phyloP scores from a whole-genome alignment of 2,113 vertebrate species.

The Erythrocercus mccallii region DNA sequence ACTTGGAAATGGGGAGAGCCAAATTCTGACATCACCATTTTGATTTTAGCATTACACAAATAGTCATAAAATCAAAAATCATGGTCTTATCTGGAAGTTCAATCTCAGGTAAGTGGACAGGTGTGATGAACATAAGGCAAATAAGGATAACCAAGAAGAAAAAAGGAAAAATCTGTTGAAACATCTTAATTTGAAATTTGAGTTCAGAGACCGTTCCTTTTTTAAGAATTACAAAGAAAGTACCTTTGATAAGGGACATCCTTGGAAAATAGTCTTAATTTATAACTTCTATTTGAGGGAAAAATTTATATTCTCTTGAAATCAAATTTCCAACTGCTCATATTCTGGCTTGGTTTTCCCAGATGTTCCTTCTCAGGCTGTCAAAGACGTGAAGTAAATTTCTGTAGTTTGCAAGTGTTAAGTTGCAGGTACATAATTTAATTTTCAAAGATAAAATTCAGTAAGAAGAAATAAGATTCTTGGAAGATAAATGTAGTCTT shows the following conservation, averaged over 20 bases:
- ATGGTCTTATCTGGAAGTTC: not conserved
- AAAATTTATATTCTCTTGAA: not conserved
- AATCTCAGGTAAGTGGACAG: not conserved
- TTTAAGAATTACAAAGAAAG: not conserved
- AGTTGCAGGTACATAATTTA: not conserved
- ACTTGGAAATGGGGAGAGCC: not conserved
- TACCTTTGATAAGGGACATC: not conserved
- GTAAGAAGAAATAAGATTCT: not conserved
- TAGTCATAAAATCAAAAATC: not conserved
- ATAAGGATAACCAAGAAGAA: not conserved
- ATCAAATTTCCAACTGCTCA: not conserved
- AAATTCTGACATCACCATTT: not conserved
- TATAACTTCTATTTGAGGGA: not conserved
- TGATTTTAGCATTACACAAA: not conserved
- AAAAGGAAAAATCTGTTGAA: not conserved
- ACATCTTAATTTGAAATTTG: not conserved
- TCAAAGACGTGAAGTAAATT: not conserved
- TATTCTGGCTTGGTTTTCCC: not conserved
- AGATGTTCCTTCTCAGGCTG: conserved; percentile 19
- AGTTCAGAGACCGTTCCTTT: not conserved
- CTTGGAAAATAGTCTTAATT: not conserved
- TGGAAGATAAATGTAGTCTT: not conserved
- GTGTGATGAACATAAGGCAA: not conserved
- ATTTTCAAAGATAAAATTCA: not conserved
- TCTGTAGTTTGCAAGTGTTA: not conserved